Evolutionary conservation across 1,140 invertebrate species (phyloP).

Genomic region (Pomacea maculata): DNA sequence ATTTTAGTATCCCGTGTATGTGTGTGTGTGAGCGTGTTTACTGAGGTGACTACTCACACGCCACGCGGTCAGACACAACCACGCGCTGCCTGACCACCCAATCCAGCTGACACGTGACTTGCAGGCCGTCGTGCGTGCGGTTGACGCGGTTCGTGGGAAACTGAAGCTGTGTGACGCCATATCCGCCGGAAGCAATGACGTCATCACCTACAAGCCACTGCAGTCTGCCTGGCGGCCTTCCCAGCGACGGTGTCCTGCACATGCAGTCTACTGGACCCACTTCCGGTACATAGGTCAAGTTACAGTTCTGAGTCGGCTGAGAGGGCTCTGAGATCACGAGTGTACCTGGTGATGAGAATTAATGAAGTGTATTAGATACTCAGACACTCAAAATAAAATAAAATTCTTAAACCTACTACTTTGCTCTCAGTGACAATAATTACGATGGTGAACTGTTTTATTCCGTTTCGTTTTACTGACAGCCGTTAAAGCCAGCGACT

Average conservation of each 20-base stretch:
- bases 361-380: too few relatives aligned
- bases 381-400: too few relatives aligned
- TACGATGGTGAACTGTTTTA: too few relatives aligned
- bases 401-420: too few relatives aligned
- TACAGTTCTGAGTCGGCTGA: background rate
- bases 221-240: background rate
- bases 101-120: background rate
- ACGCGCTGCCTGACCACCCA: background rate
- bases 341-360: too few relatives aligned
- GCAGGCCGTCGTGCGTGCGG: background rate
- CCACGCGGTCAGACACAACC: background rate
- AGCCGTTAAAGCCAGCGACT: too few relatives aligned
- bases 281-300: constrained; percentile 1
- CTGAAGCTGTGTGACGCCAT: background rate
- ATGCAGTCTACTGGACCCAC: too few relatives aligned
- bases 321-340: background rate
- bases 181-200: background rate
- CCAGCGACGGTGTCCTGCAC: background rate
- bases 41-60: background rate
- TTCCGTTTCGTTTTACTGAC: too few relatives aligned
- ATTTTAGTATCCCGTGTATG: too few relatives aligned
- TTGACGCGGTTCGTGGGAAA: background rate
- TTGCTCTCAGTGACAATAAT: too few relatives aligned
- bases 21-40: too few relatives aligned
- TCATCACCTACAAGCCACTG: background rate